Base-by-base conservation (phyloP, 2,797 vertebrate species). In the Lutjanus campechanus region DNA sequence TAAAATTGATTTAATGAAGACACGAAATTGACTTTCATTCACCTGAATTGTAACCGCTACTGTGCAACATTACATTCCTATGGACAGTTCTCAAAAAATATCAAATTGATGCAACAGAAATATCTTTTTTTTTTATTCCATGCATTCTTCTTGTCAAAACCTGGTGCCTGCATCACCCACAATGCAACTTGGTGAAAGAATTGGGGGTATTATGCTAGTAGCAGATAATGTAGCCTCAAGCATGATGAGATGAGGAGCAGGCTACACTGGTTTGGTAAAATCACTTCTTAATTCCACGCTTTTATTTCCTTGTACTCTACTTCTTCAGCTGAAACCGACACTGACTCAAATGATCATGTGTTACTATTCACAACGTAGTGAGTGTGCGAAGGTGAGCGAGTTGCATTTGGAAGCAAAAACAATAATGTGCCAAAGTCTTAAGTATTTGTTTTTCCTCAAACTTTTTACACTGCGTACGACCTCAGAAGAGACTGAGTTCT, bases 1-100 rank as follows among this genome's bases (percentile, higher is more conserved):
- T 29, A 29, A 29, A 29, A 29, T 29, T 29, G 29, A 29, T 36
- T 36, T 36, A 36, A 36, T 66, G 12, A 66, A 41, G 64, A 64
- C 54, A 56, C 47, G 8, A 66, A 40, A 72, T 67, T 10, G 16
- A 51, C 43, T 69, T 73, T 68, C 20, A 59, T 64, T 51, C 6
- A 2, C 29, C 40, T 43, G 49, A 17, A n/a, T 16, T 9, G 1
- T 58, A 58, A 7, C 3, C 29, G 12, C 12, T 46, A 56, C 7
- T 40, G 25, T 13, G 11, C 10, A 19, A 17, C 16, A 40, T 59
- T 19, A 59, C 56, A 36, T 40, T 59, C 29, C 8, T 6, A 59
- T 17, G 17, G 22, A 63, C 5, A 19, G 1, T 40, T 44, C 47
- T 36, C 5, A 36, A 36, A 36, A 36, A 36, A 36, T 36, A 36